Evolutionary conservation across 2,888 invertebrate genomes (phyloP).

Genomic region (Dendrolimus pini): DNA sequence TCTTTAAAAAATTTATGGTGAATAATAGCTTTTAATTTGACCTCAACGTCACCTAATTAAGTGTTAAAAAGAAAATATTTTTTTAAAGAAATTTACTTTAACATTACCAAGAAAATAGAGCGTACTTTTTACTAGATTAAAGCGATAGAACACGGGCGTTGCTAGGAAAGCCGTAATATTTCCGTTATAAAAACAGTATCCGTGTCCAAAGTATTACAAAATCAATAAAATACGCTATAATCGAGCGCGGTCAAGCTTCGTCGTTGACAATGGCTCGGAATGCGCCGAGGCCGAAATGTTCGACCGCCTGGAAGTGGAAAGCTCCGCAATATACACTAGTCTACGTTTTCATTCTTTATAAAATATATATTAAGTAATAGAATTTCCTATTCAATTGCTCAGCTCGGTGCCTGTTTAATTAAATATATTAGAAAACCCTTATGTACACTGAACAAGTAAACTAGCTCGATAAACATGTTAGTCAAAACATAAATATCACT

Average conservation of each 20-base stretch:
- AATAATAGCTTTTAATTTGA: background rate
- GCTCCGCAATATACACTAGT: conserved; percentile 4
- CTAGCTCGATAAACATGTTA: too few relatives aligned
- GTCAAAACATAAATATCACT: too few relatives aligned
- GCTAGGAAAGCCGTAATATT: conserved; percentile 7
- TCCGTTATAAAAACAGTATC: conserved; percentile 28
- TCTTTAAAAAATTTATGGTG: too few relatives aligned
- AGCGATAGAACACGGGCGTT: conserved; percentile 24
- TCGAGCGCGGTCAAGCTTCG: conserved; percentile 38
- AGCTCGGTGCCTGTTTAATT: too few relatives aligned
- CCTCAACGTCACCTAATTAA: background rate
- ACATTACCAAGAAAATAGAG: too few relatives aligned
- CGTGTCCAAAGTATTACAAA: conserved; percentile 35
- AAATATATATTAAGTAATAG: too few relatives aligned
- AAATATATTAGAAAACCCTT: too few relatives aligned
- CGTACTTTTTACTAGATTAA: background rate
- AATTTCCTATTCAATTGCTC: too few relatives aligned
- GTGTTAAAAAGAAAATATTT: background rate
- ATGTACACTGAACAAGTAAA: too few relatives aligned
- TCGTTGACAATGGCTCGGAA: conserved; percentile 47
- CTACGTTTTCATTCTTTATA: background rate
- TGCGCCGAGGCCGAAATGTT: conserved; percentile 35
- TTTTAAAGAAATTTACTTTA: background rate
- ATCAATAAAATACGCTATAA: conserved; percentile 34
- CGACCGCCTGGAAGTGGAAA: conserved; percentile 33